Base-by-base conservation (phyloP, 2,113 vertebrate species). In the Stegastes partitus region DNA sequence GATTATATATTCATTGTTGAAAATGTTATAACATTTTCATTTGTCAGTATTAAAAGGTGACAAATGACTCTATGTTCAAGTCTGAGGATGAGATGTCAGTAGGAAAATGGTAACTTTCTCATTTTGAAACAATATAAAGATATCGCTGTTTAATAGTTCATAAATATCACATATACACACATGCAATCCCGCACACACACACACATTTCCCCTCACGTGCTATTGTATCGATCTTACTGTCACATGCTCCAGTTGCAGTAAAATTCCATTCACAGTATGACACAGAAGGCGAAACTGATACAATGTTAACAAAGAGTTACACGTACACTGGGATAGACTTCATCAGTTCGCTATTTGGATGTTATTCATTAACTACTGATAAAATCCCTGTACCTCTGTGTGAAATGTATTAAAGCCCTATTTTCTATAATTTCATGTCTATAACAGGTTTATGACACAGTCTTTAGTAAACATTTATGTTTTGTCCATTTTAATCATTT, bases 251-350 rank as follows among this genome's bases (percentile, higher is more conserved):
- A 14, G 70, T 55, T 77, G 49, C 72, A 83, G 82, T 85, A 82
- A 85, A 91, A 85, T 92, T 91, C 90, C 88, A 92, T 85, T 83
- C 71, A 49, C 50, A 79, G 54, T 23, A 37, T 28, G 11, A 68
- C 66, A 50, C 6, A 50, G 16, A 21, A 50, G 18, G 9, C 4
- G 21, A 7, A 34, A 34, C 8, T 34, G 8, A 6, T 8, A 9
- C 31, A 34, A 34, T 34, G 10, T 42, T 42, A 4, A 14, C 19
- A 49, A 19, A 47, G 16, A 19, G 16, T 49, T 19, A 1, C 19
- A 19, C 45, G 19, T 47, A 14, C 16, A 49, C 14, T 11, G 11
- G 11, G 37, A 39, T 42, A 14, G 11, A 4, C 11, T 42, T 42
- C 4, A 15, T 42, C 14, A 15, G 12, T 15, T 42, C 15, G 39